Percentiles rank a stretch among this genome's conserved stretches.
Conservation (phyloP, 2,888 invertebrate genomes). For the Brassicogethes aeneus region DNA sequence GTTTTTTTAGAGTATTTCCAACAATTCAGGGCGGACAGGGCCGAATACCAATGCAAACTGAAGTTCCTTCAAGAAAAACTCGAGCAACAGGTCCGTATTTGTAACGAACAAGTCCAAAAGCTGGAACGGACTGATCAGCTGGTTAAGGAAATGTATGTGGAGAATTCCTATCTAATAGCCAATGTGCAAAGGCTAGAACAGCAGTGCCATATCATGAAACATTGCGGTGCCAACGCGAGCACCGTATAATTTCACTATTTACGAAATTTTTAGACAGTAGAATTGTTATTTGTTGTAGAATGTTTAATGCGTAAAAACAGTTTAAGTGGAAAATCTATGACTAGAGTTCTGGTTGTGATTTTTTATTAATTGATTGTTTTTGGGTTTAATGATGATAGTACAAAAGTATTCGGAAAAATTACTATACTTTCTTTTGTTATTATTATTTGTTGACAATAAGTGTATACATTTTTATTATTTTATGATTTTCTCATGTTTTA, state of each 20-base stretch:
- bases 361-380: too few relatives aligned
- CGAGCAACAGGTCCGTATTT: conserved; percentile 45
- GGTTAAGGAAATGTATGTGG: conserved; percentile 75
- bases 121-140: conserved; percentile 65
- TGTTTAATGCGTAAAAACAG: too few relatives aligned
- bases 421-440: neutral
- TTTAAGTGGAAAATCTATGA: too few relatives aligned
- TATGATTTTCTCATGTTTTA: neutral
- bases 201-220: conserved; percentile 43
- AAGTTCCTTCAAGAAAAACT: conserved; percentile 47
- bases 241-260: conserved; percentile 15
- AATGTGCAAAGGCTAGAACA: conserved; percentile 51
- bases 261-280: neutral
- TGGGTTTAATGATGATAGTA: neutral
- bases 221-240: conserved; percentile 30
- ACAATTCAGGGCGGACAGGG: conserved; percentile 47
- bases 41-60: conserved; percentile 45
- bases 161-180: conserved; percentile 70
- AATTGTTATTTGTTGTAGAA: conserved; percentile 1
- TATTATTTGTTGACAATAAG: neutral
- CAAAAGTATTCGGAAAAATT: neutral
- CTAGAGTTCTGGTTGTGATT: too few relatives aligned
- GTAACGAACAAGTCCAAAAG: conserved; percentile 54
- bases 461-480: neutral
- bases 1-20: conserved; percentile 45